Base-by-base conservation (phyloP, 2,113 vertebrate species). In the Catharus minimus region DNA sequence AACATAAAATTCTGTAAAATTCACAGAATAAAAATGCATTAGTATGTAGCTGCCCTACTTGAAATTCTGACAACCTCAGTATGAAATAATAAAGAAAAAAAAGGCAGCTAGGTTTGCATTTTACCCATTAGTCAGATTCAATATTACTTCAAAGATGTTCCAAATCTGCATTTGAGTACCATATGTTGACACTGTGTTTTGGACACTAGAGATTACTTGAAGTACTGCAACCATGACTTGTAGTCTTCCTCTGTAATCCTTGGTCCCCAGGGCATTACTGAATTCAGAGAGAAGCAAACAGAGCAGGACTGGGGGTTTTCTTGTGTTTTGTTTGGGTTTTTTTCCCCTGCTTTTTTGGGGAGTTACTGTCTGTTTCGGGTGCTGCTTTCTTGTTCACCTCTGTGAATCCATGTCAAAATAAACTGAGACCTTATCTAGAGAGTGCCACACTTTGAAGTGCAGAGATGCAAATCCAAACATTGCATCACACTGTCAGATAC, bases 331-430 rank as follows among this genome's bases (percentile, higher is more conserved):
- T 43, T 47, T 53, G 68, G 60, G 38, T 0, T 1, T 17, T 68
- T 94, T 91, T 93, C 95, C 3, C 38, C 4, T 55, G 9, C 2
- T 95, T 97, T 89, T 13, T 33, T 10, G 28, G 46, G 33, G 12
- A 22, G 91, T 97, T 97, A 93, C 94, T 93, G 88, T 96, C 97
- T 95, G 95, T 77, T 97, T 97, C 38, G 94, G 96, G 95, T 97
- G 96, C 97, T 98, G 98, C 97, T 98, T 98, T 97, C 97, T 98
- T 98, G 98, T 97, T 98, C 98, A 98, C 97, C 98, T 98, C 97
- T 97, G 97, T 89, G 89, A 97, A 98, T 98, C 96, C 97, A 97
- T 96, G 98, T 98, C 98, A 98, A 98, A 98, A 98, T 97, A 98
- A 97, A 98, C 14, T 80, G 96, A 97, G 96, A 98, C 97, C 98